Conservation (phyloP, 1,140 invertebrate genomes). For the Bombus waltoni region DNA sequence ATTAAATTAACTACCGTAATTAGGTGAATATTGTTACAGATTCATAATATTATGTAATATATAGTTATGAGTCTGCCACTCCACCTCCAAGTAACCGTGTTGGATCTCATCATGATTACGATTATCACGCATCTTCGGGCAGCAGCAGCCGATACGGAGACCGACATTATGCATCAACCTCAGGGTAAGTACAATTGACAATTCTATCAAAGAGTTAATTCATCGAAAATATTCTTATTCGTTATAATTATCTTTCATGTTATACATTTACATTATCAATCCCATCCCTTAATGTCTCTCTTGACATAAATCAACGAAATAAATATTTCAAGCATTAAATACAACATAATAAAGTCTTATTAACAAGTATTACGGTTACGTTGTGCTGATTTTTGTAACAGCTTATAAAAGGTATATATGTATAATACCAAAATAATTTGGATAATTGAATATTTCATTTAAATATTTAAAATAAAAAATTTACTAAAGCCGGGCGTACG, state of each 20-base stretch:
- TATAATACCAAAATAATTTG: background rate
- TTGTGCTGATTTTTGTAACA: background rate
- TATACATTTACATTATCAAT: constrained; percentile 7
- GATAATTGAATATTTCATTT: background rate
- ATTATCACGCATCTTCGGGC: constrained; percentile 71
- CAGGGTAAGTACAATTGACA: constrained; percentile 66
- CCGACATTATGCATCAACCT: constrained; percentile 72
- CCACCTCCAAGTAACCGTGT: constrained; percentile 69
- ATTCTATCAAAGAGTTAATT: background rate
- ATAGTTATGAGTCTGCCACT: constrained; percentile 71
- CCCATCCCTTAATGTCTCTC: background rate
- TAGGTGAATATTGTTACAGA: background rate
- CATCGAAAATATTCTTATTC: background rate
- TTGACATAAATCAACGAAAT: background rate
- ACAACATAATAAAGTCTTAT: background rate
- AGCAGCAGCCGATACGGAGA: constrained; percentile 73
- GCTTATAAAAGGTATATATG: background rate
- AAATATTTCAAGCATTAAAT: background rate
- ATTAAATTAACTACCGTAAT: background rate
- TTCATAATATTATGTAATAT: background rate
- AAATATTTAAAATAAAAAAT: background rate
- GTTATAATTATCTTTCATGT: constrained; percentile 5
- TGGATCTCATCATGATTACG: constrained; percentile 74
- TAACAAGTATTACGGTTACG: background rate
- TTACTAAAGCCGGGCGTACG: background rate